Evolutionary conservation across 2,797 vertebrate species (phyloP), one percentile per base, ranked within the genome.

Genomic region (Myripristis murdjan): DNA sequence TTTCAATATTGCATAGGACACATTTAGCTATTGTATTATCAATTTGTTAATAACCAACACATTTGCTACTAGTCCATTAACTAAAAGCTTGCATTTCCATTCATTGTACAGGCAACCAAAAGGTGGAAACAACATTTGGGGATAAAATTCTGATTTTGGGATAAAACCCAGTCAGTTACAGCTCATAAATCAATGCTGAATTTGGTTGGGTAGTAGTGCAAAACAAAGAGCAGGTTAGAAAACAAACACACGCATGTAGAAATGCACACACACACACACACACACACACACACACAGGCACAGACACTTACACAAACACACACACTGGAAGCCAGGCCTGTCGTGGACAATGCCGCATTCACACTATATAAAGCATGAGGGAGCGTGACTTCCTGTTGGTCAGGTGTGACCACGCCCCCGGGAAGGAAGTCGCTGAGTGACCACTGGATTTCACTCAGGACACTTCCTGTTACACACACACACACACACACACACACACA

Each of bases 341-440:
- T 20, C 47, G 44, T 64, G 58, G 23, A 75, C 64, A 65, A 65
- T 70, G 23, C 44, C 12, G 54, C 28, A 23, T 44, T 33, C 41
- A 52, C 49, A 62, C 20, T 20, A 35, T 46, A 23, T 57, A 18
- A 20, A 5, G 15, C 49, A 28, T 20, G 1, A 5, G 24, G 47
- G 33, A 35, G 44, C 8, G 12, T 8, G 28, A 62, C 43, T 67
- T 78, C 81, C 79, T 70, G 46, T 15, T 39, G 62, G 31, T 68
- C 43, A 68, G 37, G 54, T 69, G 39, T 49, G 56, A 59, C 54
- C 65, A 39, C 66, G 52, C 59, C 48, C 59, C 76, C 10, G 70
- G 81, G 76, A 86, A 86, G 83, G 79, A 81, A 81, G 52, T 63
- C 63, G 54, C 51, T 28, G 3, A 77, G 24, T 46, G 51, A 69